Conservation (phyloP, 2,888 invertebrate species). For the Limnephilus marmoratus region DNA sequence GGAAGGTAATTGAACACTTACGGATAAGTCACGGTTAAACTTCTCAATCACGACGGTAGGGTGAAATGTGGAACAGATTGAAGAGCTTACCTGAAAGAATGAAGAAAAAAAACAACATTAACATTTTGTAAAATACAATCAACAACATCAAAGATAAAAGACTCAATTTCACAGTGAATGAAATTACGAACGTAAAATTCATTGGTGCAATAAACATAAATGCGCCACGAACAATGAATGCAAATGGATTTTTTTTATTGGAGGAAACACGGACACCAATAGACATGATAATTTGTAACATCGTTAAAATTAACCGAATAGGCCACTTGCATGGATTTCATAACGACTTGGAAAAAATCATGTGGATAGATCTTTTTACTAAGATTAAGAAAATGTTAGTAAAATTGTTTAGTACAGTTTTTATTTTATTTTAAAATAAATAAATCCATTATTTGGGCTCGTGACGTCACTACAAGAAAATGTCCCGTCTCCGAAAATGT, state of each 20-base stretch:
- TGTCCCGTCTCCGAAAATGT: no score
- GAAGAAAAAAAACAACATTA: not conserved
- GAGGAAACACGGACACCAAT: not conserved
- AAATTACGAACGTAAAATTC: not conserved
- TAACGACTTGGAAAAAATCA: no score
- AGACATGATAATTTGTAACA: slow-evolving; percentile 2
- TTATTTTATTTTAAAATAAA: no score
- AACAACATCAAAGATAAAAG: not conserved
- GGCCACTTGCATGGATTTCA: no score
- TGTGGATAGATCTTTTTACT: no score
- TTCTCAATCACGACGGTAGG: not conserved
- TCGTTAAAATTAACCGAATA: not conserved
- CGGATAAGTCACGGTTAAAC: not conserved
- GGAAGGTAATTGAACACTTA: slow-evolving; percentile 16
- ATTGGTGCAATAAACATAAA: not conserved
- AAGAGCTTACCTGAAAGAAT: slow-evolving; percentile 38
- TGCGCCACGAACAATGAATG: not conserved
- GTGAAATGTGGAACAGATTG: not conserved
- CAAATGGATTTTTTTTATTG: not conserved
- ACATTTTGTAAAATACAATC: not conserved
- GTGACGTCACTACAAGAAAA: no score
- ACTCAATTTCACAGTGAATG: not conserved
- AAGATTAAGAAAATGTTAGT: no score
- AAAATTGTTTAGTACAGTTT: no score
- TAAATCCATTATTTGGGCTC: no score